These are phyloP conservation scores for Rhopalosiphum padi DNA, from an alignment of 1,140 invertebrate species.

Conservation along the genomic window DNA sequence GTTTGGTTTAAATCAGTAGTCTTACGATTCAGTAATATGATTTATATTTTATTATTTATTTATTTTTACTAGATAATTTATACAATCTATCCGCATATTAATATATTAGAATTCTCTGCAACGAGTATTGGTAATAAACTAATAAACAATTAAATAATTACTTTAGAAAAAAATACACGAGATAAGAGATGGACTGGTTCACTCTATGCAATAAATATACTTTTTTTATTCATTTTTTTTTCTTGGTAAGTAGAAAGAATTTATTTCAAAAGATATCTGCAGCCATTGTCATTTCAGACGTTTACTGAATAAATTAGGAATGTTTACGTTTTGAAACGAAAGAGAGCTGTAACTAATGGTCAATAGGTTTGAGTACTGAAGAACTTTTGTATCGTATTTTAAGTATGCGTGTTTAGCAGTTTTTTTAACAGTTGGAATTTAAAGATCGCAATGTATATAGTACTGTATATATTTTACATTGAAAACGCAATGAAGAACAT, in stretches of 20 bases:
- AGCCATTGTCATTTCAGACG: neutral
- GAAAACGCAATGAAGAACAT: neutral
- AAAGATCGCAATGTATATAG: neutral
- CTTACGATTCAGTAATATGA: neutral
- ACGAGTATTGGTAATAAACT: neutral
- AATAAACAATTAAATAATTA: neutral
- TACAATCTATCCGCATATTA: neutral
- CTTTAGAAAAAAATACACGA: neutral
- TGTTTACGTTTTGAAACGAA: neutral
- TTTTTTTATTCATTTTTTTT: neutral
- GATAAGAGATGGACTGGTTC: neutral
- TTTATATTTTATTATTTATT: neutral
- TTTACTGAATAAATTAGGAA: neutral
- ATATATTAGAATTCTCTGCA: neutral
- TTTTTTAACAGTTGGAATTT: conserved; percentile 4
- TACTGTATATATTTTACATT: neutral
- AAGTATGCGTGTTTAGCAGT: neutral
- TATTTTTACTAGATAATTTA: neutral
- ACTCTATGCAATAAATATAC: neutral
- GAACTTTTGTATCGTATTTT: neutral
- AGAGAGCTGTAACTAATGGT: neutral
- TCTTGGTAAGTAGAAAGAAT: neutral
- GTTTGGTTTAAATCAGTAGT: neutral
- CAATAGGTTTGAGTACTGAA: neutral
- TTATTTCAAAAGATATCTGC: neutral